Evolutionary conservation across 2,888 invertebrate species (phyloP), one percentile per base, ranked within the genome.

Genomic region (Spialia ferax): DNA sequence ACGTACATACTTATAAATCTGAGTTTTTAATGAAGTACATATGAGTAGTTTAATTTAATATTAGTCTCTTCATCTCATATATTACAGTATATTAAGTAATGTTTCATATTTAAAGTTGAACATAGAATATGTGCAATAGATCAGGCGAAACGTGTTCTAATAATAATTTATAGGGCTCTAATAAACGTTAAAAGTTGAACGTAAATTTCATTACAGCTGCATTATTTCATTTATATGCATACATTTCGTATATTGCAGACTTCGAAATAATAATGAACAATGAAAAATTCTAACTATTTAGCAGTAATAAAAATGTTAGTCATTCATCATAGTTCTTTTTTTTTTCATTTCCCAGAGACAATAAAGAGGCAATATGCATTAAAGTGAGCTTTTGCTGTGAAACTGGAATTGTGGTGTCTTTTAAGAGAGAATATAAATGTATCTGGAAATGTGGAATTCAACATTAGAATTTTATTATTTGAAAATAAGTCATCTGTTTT

Each of bases 161-260:
- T 61, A 50, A 61, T 50, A 61, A 61, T 50, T 32, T 50, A 61
- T 50, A n/a, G 61, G 32, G 50, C 50, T 50, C 32, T 26, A 22
- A 15, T 35, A 35, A 56, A 50, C 50, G 32, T 29, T 61, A 22
- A 50, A 61, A 50, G 20, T 32, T 15, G 29, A 50, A 56, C 35
- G 15, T 35, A 56, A 56, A 56, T 56, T 35, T 35, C 23, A 42
- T 57, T 42, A 57, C 42, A 23, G 38, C 38, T 57, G 26, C 26
- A 55, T 35, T 18, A n/a, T 23, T 32, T 38, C 22, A 2, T 15
- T 11, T 57, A 45, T n/a, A n/a, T n/a, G n/a, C n/a, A n/a, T n/a
- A 32, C 32, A 15, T 50, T 35, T 62, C 22, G 22, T 62, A 22
- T 32, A 62, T 52, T 62, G 50, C 61, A 50, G 48, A 62, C 61